Percentiles rank a stretch among this genome's conserved stretches.
These are phyloP conservation scores for Adineta ricciae DNA, from an alignment of 2,888 invertebrate genomes.

Conservation along the genomic window DNA sequence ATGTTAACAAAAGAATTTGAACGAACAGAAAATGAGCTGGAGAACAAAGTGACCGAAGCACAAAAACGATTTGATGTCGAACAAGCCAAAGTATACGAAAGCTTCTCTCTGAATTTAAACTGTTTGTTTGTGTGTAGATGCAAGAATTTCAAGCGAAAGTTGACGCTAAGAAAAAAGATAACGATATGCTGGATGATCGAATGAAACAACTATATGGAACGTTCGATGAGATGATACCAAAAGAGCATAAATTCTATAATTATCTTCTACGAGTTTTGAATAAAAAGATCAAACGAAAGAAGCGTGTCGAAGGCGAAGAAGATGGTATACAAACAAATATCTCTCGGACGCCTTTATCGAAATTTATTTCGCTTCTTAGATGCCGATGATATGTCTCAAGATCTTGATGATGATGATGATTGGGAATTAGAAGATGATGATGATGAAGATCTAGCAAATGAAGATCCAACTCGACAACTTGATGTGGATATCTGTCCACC, in stretches of 20 bases:
- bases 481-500: slow-evolving; percentile 50
- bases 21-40: slow-evolving; percentile 47
- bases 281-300: slow-evolving; percentile 67
- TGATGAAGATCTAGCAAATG: slow-evolving; percentile 47
- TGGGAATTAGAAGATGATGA: slow-evolving; percentile 44
- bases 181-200: slow-evolving; percentile 46
- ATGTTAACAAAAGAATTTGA: slow-evolving; percentile 50
- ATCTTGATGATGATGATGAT: slow-evolving; percentile 47
- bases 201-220: slow-evolving; percentile 42
- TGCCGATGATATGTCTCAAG: slow-evolving; percentile 34
- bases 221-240: slow-evolving; percentile 44
- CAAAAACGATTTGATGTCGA: slow-evolving; percentile 47
- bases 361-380: neutral
- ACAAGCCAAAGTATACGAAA: slow-evolving; percentile 43
- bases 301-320: slow-evolving; percentile 57
- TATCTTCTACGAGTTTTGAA: slow-evolving; percentile 71
- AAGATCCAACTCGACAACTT: slow-evolving; percentile 42
- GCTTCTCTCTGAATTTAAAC: neutral
- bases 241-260: slow-evolving; percentile 64
- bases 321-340: slow-evolving; percentile 35
- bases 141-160: slow-evolving; percentile 44
- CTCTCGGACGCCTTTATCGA: too few species aligned
- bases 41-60: slow-evolving; percentile 43
- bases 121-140: slow-evolving; percentile 38
- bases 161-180: slow-evolving; percentile 49